Conservation (phyloP, 2,113 vertebrate genomes). For the Megaceryle torquata region DNA sequence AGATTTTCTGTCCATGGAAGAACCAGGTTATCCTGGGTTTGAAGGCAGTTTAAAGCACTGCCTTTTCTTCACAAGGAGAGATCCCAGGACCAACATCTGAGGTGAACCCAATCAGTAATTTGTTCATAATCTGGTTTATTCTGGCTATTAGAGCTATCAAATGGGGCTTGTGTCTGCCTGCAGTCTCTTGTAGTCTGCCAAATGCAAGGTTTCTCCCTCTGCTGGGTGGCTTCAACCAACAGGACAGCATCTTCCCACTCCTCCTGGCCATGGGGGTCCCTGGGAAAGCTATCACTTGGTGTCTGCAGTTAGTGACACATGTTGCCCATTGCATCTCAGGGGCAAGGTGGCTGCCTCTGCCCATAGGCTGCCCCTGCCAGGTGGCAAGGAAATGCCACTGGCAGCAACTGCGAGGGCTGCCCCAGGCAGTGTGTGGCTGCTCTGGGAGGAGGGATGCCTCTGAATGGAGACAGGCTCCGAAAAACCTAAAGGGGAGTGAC, state of each 20-base stretch:
- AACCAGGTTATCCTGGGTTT: background rate
- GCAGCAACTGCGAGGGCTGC: background rate
- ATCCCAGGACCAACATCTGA: background rate
- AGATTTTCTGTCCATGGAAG: background rate
- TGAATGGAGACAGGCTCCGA: fast-evolving
- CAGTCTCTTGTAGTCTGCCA: background rate
- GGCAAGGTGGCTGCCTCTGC: background rate
- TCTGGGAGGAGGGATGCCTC: background rate
- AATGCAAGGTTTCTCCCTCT: background rate
- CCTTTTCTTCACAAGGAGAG: background rate
- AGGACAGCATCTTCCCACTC: background rate
- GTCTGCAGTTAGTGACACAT: background rate
- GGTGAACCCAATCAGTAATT: background rate
- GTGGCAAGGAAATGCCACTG: background rate
- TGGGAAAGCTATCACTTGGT: fast-evolving
- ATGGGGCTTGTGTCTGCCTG: background rate
- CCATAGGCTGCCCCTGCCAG: background rate
- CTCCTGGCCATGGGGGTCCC: background rate
- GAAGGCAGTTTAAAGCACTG: background rate
- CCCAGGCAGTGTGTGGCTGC: background rate
- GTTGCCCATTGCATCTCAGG: background rate
- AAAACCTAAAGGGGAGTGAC: background rate
- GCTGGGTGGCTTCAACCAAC: background rate
- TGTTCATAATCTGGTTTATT: background rate
- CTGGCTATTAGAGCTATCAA: background rate